Percentiles rank a stretch among this genome's conserved stretches.
phyloP scores from a whole-genome alignment of 2,888 invertebrate species.

The Euplagia quadripunctaria region DNA sequence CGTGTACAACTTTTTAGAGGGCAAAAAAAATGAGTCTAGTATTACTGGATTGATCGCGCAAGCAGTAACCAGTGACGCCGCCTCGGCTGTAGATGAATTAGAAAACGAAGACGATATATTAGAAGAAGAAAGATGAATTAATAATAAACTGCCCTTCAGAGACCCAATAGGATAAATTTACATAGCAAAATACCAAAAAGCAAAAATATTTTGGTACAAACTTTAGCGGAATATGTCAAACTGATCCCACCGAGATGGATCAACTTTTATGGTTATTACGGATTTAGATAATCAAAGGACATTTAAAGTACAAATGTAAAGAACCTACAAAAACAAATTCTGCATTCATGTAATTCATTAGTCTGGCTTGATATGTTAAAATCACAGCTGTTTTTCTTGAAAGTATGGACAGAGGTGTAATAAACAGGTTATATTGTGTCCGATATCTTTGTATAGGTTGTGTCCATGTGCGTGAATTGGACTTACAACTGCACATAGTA shows the following conservation, averaged over 20 bases:
- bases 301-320: not conserved
- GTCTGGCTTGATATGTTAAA: not conserved
- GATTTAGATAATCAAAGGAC: conserved; percentile 1
- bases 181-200: conserved; percentile 69
- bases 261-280: conserved; percentile 22
- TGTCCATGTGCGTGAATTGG: not conserved
- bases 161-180: conserved; percentile 54
- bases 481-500: not conserved
- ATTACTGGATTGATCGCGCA: conserved; percentile 77
- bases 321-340: not conserved
- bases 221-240: conserved; percentile 16
- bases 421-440: not conserved
- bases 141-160: conserved; percentile 29
- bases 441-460: not conserved
- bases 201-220: conserved; percentile 56
- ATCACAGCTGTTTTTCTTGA: not conserved
- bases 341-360: not conserved
- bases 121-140: conserved; percentile 64
- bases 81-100: conserved; percentile 65
- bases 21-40: conserved; percentile 75
- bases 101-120: conserved; percentile 68
- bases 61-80: conserved; percentile 74
- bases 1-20: conserved; percentile 75
- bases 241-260: conserved; percentile 46
- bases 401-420: not conserved